Evolutionary conservation across 2,888 invertebrate genomes (phyloP).

Genomic region (Yponomeuta malinellus): DNA sequence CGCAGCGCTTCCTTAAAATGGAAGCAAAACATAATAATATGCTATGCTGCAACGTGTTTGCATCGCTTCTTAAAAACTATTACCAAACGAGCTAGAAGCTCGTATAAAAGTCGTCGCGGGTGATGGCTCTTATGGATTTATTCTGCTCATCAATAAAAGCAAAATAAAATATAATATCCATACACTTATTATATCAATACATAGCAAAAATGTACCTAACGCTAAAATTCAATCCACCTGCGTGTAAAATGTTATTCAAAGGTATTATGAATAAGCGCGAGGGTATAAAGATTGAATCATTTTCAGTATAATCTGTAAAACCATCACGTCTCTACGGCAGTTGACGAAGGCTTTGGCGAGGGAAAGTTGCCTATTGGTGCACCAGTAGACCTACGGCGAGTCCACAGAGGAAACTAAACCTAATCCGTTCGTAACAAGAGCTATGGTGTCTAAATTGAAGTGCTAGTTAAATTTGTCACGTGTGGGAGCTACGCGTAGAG

Average conservation of each 20-base stretch:
- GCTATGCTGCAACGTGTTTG: too few species aligned
- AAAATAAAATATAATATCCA: too few species aligned
- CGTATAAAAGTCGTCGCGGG: too few species aligned
- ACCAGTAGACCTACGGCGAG: neutral
- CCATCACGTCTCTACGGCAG: slow-evolving; percentile 64
- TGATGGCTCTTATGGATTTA: too few species aligned
- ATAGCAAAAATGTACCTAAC: neutral
- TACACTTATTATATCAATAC: too few species aligned
- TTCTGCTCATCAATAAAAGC: too few species aligned
- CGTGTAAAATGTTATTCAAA: neutral
- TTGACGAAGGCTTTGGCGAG: slow-evolving; percentile 68
- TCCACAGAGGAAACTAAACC: neutral
- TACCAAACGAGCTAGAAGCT: too few species aligned
- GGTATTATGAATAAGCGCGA: neutral
- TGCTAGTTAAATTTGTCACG: slow-evolving; percentile 20
- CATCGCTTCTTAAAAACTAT: too few species aligned
- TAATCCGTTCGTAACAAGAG: neutral
- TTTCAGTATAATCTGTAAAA: slow-evolving; percentile 33
- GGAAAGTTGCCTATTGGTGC: slow-evolving; percentile 45
- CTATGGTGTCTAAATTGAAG: slow-evolving; percentile 23
- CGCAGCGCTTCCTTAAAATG: too few species aligned
- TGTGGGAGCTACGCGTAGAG: slow-evolving; percentile 28
- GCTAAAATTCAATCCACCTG: neutral
- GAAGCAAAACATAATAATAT: too few species aligned
- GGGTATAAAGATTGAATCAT: slow-evolving; percentile 13